These are phyloP conservation scores for Elymnias hypermnestra DNA, from an alignment of 1,140 invertebrate species.

Conservation along the genomic window DNA sequence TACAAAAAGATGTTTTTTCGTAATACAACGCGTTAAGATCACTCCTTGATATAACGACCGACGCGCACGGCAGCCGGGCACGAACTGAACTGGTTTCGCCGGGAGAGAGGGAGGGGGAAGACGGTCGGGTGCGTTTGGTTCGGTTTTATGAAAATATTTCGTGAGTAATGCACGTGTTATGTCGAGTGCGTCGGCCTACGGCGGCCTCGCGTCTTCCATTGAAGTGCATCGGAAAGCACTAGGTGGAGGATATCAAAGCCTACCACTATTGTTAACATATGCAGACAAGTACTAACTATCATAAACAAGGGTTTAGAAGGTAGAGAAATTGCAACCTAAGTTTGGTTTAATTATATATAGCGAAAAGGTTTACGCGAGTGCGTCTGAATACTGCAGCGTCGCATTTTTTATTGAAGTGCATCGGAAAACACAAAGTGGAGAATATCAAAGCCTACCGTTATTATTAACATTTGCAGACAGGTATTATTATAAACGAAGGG, in stretches of 20 bases:
- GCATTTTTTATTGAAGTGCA: constrained; percentile 62
- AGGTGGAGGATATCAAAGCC: constrained; percentile 43
- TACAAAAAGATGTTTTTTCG: constrained; percentile 67
- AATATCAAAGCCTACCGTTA: constrained; percentile 33
- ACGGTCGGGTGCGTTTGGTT: constrained; percentile 62
- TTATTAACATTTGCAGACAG: no score
- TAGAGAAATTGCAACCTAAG: no score
- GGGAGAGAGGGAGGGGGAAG: constrained; percentile 40
- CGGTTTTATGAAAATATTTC: constrained; percentile 75
- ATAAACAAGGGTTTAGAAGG: no score
- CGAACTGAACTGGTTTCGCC: constrained; percentile 70
- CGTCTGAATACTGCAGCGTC: constrained; percentile 64
- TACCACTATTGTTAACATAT: no score
- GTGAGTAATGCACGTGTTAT: constrained; percentile 75
- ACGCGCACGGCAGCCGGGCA: constrained; percentile 65
- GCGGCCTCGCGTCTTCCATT: constrained; percentile 63
- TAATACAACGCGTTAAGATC: constrained; percentile 50
- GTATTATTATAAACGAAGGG: no score
- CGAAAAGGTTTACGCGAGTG: no score
- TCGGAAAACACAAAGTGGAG: constrained; percentile 34
- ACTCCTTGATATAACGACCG: constrained; percentile 35
- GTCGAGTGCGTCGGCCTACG: constrained; percentile 67
- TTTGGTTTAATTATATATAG: no score
- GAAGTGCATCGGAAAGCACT: constrained; percentile 39
- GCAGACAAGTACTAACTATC: no score